Percentiles rank a stretch among this genome's conserved stretches.
These are phyloP conservation scores for Lasioglossum figueresi DNA, from an alignment of 2,888 invertebrate genomes.

Conservation along the genomic window DNA sequence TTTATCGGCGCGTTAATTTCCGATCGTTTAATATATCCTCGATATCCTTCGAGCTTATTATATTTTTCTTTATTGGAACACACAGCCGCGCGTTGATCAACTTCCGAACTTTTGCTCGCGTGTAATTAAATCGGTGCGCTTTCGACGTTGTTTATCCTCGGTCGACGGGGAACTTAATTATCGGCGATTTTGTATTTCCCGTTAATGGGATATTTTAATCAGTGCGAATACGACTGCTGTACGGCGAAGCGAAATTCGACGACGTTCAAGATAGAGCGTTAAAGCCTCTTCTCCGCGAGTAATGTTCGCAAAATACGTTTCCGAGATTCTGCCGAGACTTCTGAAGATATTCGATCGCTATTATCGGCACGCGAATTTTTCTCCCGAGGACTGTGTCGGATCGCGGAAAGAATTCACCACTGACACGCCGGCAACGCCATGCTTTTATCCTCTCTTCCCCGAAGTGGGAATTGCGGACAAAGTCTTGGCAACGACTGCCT, in stretches of 20 bases:
- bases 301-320: constrained; percentile 14
- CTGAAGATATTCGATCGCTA: constrained; percentile 26
- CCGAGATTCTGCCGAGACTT: not conserved
- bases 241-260: not conserved
- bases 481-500: constrained; percentile 37
- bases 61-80: not conserved
- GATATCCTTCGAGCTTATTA: not conserved
- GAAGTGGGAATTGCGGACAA: constrained; percentile 26
- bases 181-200: not conserved
- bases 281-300: not conserved
- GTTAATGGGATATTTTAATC: constrained; percentile 9
- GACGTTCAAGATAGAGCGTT: not conserved
- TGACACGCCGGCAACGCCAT: constrained; percentile 18
- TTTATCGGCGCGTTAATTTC: not conserved
- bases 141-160: not conserved
- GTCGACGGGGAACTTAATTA: not conserved
- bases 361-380: constrained; percentile 38
- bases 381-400: constrained; percentile 31
- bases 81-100: not conserved
- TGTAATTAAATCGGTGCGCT: not conserved
- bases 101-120: not conserved
- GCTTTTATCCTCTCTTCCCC: constrained; percentile 54
- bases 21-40: not conserved
- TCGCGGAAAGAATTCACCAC: constrained; percentile 46
- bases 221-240: not conserved